phyloP scores from a whole-genome alignment of 2,113 vertebrate species.

The Phylloscopus trochiloides region DNA sequence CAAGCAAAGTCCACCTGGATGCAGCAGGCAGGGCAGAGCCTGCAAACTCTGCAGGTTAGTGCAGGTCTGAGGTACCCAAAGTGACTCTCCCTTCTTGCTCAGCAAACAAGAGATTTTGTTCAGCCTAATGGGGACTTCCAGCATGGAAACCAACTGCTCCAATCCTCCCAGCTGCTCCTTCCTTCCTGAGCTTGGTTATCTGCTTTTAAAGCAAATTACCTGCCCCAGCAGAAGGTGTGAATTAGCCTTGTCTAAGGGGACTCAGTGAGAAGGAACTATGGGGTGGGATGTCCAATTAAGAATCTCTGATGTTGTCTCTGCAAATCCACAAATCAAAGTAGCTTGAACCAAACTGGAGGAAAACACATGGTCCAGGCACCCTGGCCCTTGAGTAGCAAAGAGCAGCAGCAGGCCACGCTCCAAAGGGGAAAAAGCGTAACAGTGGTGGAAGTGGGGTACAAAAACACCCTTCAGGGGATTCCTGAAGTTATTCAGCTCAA shows the following conservation, averaged over 20 bases:
- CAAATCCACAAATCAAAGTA: background rate
- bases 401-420: background rate
- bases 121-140: background rate
- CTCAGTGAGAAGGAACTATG: background rate
- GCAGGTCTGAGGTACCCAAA: background rate
- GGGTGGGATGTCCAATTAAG: background rate
- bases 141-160: background rate
- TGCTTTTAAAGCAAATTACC: background rate
- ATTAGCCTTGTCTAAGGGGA: background rate
- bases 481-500: background rate
- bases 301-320: background rate
- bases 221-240: background rate
- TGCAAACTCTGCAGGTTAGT: accelerated
- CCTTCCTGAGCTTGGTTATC: background rate
- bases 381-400: background rate
- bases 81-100: background rate
- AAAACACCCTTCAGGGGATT: background rate
- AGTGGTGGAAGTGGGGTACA: background rate
- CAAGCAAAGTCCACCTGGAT: background rate
- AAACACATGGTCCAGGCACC: background rate
- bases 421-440: background rate
- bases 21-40: accelerated
- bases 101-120: background rate
- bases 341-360: background rate
- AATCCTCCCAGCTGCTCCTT: background rate